Conservation (phyloP, 2,797 vertebrate species). For the Danio choprae region DNA sequence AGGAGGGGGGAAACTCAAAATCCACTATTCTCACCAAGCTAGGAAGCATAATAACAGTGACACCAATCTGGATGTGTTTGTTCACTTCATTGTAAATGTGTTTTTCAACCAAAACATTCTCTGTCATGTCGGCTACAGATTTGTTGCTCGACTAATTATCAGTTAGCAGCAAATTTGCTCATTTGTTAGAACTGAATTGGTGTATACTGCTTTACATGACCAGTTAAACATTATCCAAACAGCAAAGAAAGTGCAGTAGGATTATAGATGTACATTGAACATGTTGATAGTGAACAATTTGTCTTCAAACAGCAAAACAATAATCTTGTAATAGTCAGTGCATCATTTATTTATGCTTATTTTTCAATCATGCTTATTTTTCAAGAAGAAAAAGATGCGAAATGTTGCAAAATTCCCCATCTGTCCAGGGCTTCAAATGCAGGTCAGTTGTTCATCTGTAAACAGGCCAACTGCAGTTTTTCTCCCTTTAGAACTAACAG, state of each 20-base stretch:
- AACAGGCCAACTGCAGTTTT: no score
- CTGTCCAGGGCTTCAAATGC: no score
- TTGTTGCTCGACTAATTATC: neutral
- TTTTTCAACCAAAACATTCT: neutral
- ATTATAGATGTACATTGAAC: neutral
- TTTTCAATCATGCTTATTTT: no score
- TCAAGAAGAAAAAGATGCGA: no score
- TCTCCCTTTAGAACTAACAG: no score
- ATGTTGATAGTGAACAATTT: neutral
- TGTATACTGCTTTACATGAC: neutral
- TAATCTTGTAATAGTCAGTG: neutral
- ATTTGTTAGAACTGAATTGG: constrained; percentile 11
- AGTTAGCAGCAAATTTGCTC: neutral
- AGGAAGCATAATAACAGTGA: constrained; percentile 43
- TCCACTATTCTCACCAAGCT: constrained; percentile 3
- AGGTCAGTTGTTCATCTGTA: no score
- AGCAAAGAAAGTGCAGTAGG: no score
- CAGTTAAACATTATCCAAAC: no score
- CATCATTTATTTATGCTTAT: neutral
- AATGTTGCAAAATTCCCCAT: no score
- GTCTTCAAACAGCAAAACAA: neutral
- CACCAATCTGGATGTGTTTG: neutral
- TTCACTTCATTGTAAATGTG: constrained; percentile 5
- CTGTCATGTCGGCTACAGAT: constrained; percentile 6
- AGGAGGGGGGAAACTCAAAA: constrained; percentile 18